These are phyloP conservation scores for Aproaerema taeniolella DNA, from an alignment of 2,888 invertebrate genomes.

Conservation along the genomic window DNA sequence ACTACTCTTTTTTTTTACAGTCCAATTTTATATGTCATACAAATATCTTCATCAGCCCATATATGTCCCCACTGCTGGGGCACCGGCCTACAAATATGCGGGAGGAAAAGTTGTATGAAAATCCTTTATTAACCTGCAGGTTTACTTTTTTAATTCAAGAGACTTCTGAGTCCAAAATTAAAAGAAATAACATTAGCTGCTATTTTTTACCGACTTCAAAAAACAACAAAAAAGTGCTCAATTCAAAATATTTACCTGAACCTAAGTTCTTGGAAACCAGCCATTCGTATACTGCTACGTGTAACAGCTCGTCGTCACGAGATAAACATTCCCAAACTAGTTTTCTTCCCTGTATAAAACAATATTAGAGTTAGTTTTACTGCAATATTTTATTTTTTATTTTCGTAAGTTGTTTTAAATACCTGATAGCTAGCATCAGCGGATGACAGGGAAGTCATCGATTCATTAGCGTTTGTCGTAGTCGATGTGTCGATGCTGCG, in stretches of 20 bases:
- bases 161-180: too few species aligned
- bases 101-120: too few species aligned
- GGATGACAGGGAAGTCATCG: constrained; percentile 44
- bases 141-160: too few species aligned
- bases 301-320: constrained; percentile 90
- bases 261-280: constrained; percentile 87
- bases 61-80: too few species aligned
- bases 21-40: too few species aligned
- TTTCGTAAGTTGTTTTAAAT: constrained; percentile 6
- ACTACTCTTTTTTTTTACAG: too few species aligned
- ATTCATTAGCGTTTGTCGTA: constrained; percentile 1
- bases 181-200: not conserved
- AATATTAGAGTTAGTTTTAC: constrained; percentile 2
- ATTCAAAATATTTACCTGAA: constrained; percentile 49
- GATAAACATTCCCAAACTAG: constrained; percentile 82
- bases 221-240: not conserved
- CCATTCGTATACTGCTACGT: constrained; percentile 96
- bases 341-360: constrained; percentile 50
- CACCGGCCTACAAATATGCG: too few species aligned
- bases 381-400: too few species aligned
- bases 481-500: constrained; percentile 70
- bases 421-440: constrained; percentile 69
- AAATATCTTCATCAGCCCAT: too few species aligned
- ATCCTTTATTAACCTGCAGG: too few species aligned
- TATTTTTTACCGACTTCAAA: too few species aligned